Evolutionary conservation across 2,113 vertebrate species (phyloP).

Genomic region (Lycocorax pyrrhopterus): DNA sequence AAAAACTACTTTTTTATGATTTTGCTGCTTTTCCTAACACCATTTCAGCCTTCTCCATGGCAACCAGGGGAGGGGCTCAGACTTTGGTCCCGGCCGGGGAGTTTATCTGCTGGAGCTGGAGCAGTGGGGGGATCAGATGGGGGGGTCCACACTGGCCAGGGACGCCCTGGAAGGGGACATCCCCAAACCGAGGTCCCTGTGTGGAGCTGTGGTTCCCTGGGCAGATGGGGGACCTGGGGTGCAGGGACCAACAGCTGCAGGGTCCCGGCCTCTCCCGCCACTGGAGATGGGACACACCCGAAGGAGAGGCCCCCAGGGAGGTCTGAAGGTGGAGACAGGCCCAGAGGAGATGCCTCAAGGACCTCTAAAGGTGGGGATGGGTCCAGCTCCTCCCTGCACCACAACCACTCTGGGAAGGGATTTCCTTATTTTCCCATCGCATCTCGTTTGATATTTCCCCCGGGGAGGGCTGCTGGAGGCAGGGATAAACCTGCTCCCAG

Average conservation of each 20-base stretch:
- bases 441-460: neutral
- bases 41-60: slow-evolving; percentile 41
- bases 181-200: rapidly evolving
- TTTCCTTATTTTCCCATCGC: neutral
- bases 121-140: rapidly evolving
- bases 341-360: neutral
- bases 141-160: neutral
- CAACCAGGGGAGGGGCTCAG: slow-evolving; percentile 28
- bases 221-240: rapidly evolving
- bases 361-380: neutral
- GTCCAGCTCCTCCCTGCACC: neutral
- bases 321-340: neutral
- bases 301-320: neutral
- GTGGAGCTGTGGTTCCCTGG: rapidly evolving
- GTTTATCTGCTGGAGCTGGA: neutral
- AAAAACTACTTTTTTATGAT: neutral
- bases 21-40: slow-evolving; percentile 32
- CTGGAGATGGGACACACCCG: rapidly evolving
- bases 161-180: rapidly evolving
- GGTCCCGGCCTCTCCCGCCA: neutral
- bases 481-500: neutral
- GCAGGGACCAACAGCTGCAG: rapidly evolving
- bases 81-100: neutral
- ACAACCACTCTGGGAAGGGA: neutral
- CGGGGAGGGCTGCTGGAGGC: neutral